phyloP scores from a whole-genome alignment of 2,113 vertebrate genomes.

The Bufo gargarizans region DNA sequence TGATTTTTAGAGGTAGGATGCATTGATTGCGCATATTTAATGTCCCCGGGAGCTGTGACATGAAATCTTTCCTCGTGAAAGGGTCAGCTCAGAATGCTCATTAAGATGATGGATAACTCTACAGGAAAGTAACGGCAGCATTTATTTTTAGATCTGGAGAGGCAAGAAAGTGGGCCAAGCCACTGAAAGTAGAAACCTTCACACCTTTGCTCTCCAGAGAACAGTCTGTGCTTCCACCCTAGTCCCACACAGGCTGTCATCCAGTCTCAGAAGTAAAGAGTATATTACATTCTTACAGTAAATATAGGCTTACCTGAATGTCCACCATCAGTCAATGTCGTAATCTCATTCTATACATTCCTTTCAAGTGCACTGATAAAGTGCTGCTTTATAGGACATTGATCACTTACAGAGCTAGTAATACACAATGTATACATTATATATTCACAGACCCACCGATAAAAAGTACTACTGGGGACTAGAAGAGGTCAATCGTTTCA shows the following conservation, averaged over 20 bases:
- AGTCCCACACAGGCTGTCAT: not conserved
- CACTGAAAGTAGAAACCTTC: constrained; percentile 48
- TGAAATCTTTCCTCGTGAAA: constrained; percentile 33
- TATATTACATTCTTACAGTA: not conserved
- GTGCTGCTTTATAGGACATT: not conserved
- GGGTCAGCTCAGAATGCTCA: constrained; percentile 46
- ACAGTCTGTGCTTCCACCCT: constrained; percentile 25
- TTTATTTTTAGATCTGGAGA: constrained; percentile 45
- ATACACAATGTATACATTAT: not conserved
- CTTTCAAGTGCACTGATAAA: not conserved
- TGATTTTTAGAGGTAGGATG: not conserved
- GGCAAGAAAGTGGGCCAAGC: constrained; percentile 34
- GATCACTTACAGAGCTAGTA: not conserved
- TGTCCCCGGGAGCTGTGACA: constrained; percentile 20
- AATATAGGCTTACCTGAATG: not conserved
- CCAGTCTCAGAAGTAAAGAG: not conserved
- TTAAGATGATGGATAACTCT: constrained; percentile 56
- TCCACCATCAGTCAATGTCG: not conserved
- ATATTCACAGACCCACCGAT: not conserved
- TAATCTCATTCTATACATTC: not conserved
- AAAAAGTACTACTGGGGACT: not conserved
- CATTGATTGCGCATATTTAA: constrained; percentile 45
- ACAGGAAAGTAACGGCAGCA: constrained; percentile 34
- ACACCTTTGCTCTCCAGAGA: constrained; percentile 41
- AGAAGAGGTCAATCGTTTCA: not conserved